Evolutionary conservation across 2,888 invertebrate species (phyloP).

Genomic region (Hypena proboscidalis): DNA sequence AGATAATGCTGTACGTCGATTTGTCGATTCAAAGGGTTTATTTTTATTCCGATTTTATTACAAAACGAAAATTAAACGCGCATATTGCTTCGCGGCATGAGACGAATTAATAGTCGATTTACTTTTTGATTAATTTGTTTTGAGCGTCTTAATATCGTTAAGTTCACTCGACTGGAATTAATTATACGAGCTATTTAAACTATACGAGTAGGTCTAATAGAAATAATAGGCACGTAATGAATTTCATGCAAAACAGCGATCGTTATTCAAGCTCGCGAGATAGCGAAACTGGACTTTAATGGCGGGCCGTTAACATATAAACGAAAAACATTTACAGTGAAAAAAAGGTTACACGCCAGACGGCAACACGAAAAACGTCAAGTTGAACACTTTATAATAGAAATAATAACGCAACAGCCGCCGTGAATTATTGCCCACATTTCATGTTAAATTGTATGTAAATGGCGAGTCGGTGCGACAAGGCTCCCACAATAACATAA

Average conservation of each 20-base stretch:
- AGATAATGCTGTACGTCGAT: conserved; percentile 68
- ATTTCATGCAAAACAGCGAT: conserved; percentile 60
- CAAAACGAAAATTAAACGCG: conserved; percentile 36
- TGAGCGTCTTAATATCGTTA: conserved; percentile 54
- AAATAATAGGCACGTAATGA: conserved; percentile 43
- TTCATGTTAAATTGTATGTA: conserved; percentile 85
- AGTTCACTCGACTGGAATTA: conserved; percentile 52
- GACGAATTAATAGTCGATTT: conserved; percentile 46
- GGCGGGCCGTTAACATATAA: conserved; percentile 64
- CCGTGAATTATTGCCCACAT: conserved; percentile 82
- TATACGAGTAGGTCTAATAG: conserved; percentile 40
- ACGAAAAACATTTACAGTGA: conserved; percentile 55
- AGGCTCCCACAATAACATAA: conserved; percentile 84
- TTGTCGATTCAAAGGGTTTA: conserved; percentile 62
- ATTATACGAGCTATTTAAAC: conserved; percentile 54
- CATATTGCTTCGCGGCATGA: conserved; percentile 47
- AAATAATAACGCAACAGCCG: conserved; percentile 80
- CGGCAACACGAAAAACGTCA: conserved; percentile 73
- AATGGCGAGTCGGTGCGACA: conserved; percentile 78
- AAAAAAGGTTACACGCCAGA: conserved; percentile 67
- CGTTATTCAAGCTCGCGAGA: conserved; percentile 57
- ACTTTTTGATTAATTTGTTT: conserved; percentile 61
- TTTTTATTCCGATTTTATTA: conserved; percentile 50
- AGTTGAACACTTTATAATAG: conserved; percentile 80
- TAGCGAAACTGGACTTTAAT: conserved; percentile 61